A percentile compares a stretch with the other conserved stretches of the same genome.
Evolutionary conservation across 2,113 vertebrate genomes (phyloP).

Genomic region (Tragulus kanchil): DNA sequence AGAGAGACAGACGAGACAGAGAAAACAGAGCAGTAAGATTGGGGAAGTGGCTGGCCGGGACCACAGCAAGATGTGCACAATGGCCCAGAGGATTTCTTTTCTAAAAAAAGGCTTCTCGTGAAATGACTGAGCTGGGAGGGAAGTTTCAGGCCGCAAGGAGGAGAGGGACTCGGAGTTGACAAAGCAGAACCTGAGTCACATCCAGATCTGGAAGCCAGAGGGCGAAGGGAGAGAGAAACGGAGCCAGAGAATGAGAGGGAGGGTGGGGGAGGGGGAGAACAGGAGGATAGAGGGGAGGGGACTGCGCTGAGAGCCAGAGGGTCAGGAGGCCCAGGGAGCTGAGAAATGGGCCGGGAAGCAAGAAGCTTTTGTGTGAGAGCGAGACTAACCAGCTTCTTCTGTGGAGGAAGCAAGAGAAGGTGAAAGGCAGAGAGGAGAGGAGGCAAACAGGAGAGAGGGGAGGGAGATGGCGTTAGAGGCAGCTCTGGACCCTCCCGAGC

Average conservation of each 20-base stretch:
- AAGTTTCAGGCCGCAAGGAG: conserved; percentile 79
- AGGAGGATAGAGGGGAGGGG: not conserved
- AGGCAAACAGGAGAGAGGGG: conserved; percentile 82
- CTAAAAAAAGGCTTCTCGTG: conserved; percentile 73
- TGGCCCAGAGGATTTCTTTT: conserved; percentile 73
- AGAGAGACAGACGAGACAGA: conserved; percentile 35
- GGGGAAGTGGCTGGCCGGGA: conserved; percentile 76
- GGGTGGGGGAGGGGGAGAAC: not conserved
- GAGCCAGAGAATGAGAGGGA: not conserved
- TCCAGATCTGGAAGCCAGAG: conserved; percentile 74
- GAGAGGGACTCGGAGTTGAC: conserved; percentile 85
- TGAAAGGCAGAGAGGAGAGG: conserved; percentile 71
- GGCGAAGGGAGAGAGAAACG: conserved; percentile 35
- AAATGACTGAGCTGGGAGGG: conserved; percentile 72
- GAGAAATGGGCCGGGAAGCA: conserved; percentile 59
- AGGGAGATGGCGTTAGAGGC: conserved; percentile 88
- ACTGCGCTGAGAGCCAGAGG: conserved; percentile 66
- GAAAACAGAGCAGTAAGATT: conserved; percentile 41
- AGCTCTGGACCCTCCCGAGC: conserved; percentile 74
- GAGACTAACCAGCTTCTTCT: conserved; percentile 91
- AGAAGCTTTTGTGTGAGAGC: conserved; percentile 73
- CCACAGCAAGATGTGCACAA: conserved; percentile 79
- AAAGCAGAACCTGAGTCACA: conserved; percentile 74
- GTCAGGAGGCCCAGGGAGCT: conserved; percentile 63
- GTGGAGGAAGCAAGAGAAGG: conserved; percentile 80